phyloP scores from a whole-genome alignment of 2,888 invertebrate genomes.

The Anaspis maculata region DNA sequence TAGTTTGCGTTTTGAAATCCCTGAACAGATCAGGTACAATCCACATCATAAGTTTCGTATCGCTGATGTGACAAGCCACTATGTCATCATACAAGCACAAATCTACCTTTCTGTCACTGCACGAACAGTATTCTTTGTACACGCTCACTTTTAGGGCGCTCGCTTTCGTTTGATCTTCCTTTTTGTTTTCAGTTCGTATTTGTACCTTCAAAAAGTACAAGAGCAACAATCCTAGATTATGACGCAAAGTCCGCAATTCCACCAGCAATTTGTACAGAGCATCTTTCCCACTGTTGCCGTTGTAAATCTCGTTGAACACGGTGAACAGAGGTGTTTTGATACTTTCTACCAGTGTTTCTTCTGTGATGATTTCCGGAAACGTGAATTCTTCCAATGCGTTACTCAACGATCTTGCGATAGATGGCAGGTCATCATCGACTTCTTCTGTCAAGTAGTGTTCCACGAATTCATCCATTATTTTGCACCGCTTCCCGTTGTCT shows the following conservation, averaged over 20 bases:
- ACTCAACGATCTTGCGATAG: constrained; percentile 52
- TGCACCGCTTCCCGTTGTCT: constrained; percentile 52
- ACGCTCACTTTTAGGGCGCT: constrained; percentile 72
- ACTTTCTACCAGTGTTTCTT: constrained; percentile 63
- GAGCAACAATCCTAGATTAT: constrained; percentile 75
- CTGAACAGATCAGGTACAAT: constrained; percentile 87
- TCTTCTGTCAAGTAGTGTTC: constrained; percentile 11
- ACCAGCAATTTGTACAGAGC: constrained; percentile 65
- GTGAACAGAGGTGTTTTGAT: constrained; percentile 74
- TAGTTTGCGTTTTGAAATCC: constrained; percentile 78
- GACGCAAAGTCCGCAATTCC: constrained; percentile 66
- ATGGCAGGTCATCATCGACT: constrained; percentile 32
- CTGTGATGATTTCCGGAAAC: constrained; percentile 50
- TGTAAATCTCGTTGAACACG: constrained; percentile 75
- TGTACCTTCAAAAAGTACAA: constrained; percentile 84
- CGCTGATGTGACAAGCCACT: constrained; percentile 80
- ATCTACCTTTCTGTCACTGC: constrained; percentile 63
- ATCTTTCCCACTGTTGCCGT: constrained; percentile 65
- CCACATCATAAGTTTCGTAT: constrained; percentile 83
- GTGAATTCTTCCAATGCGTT: constrained; percentile 46
- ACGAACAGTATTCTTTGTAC: constrained; percentile 83
- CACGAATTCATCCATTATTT: constrained; percentile 44
- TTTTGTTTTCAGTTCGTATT: constrained; percentile 47
- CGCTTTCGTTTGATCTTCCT: constrained; percentile 40
- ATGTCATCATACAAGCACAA: constrained; percentile 73